Base-by-base conservation (phyloP, 2,888 invertebrate genomes). In the Tetramorium bicarinatum region DNA sequence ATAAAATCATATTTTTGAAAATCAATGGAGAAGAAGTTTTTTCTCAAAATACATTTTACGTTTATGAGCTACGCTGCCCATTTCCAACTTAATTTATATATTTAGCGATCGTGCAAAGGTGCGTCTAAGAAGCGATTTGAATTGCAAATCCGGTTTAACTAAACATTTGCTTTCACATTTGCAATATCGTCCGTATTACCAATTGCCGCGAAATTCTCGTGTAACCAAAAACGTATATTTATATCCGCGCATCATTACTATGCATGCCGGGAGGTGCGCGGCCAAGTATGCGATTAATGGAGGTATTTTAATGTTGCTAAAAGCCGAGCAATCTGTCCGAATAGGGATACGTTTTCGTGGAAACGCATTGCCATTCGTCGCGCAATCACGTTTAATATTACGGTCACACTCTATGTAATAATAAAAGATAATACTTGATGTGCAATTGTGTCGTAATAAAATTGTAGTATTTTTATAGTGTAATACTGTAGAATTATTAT, bases 291-390 rank as follows among this genome's bases (percentile, higher is more conserved):
- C 67, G 64, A 88, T 87, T 87, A 87, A 88, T 83, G 62, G 61
- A 29, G 1, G 25, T 64, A n/a, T 87, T 88, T 86, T 84, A 87
- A 82, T 82, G 64, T 82, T 81, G 79, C 74, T 84, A 84, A 88
- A 86, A 86, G 81, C 74, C 21, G 7, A 72, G 41, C 79, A 64
- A 75, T 86, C 62, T 84, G 83, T 88, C 59, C 3, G 41, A 77
- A 88, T 85, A 67, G 71, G 62, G 66, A 86, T 85, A 69, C 81
- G 74, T 83, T 86, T 86, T 81, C 15, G 11, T 81, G 77, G 38
- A 72, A 67, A 74, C 77, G 59, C 76, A 81, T 80, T 85, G 69
- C 52, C 61, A 38, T 79, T 71, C 79, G 71, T 86, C 82, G 82
- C 83, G 66, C 82, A 29, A 80, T 54, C 15, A 21, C 13, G 41